Conservation (phyloP, 1,140 invertebrate species). For the Eufriesea mexicana region DNA sequence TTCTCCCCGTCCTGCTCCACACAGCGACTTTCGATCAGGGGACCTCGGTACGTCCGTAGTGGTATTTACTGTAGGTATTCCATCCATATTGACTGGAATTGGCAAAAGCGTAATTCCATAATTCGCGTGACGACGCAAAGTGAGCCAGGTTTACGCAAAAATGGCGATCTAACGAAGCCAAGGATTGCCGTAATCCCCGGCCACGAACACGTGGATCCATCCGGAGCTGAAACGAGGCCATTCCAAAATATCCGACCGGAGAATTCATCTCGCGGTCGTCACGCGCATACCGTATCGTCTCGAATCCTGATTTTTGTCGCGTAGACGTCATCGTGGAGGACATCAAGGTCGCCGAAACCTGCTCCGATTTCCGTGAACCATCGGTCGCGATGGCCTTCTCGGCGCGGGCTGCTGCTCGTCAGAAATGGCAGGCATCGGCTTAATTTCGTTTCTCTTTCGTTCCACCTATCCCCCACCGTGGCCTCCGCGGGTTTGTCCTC, state of each 20-base stretch:
- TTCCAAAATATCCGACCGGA: conserved; percentile 1
- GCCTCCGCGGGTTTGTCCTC: neutral
- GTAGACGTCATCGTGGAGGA: conserved; percentile 47
- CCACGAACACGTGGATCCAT: conserved; percentile 2
- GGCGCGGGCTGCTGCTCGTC: conserved; percentile 9
- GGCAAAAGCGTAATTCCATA: neutral
- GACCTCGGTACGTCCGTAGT: too few relatives aligned
- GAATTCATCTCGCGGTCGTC: conserved; percentile 26
- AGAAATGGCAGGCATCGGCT: conserved; percentile 39
- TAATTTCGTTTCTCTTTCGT: conserved; percentile 51
- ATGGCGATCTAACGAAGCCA: neutral
- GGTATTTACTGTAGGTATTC: too few relatives aligned
- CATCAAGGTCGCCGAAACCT: conserved; percentile 64
- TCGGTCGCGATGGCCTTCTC: conserved; percentile 54
- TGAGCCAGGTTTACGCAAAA: conserved; percentile 21
- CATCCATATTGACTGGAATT: too few relatives aligned
- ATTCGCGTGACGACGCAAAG: neutral
- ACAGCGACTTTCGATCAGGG: too few relatives aligned
- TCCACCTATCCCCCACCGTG: neutral
- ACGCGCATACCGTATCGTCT: conserved; percentile 23
- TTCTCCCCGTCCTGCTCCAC: neutral
- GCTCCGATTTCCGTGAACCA: conserved; percentile 67
- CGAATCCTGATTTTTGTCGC: conserved; percentile 49
- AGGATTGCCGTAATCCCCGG: conserved; percentile 44
- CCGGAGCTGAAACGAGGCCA: conserved; percentile 13